Evolutionary conservation across 2,888 invertebrate genomes (phyloP).

Genomic region (Linyphia triangularis): DNA sequence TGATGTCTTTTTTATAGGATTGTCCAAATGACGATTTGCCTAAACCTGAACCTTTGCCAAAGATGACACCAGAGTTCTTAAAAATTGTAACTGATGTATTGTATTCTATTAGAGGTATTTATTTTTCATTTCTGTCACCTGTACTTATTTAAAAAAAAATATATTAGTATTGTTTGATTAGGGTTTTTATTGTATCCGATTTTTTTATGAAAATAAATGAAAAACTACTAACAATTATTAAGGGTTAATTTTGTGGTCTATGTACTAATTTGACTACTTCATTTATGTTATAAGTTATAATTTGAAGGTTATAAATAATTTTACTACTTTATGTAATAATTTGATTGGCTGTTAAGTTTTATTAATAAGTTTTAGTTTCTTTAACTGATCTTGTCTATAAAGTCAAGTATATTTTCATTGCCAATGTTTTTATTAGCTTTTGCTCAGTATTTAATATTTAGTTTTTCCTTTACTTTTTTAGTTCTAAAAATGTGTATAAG

Average conservation of each 20-base stretch:
- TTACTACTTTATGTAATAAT: not conserved
- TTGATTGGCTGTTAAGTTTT: not conserved
- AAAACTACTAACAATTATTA: no score
- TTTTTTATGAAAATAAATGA: no score
- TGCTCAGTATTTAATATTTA: not conserved
- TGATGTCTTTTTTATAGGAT: constrained; percentile 73
- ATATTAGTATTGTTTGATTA: no score
- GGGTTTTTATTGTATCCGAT: no score
- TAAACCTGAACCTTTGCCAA: constrained; percentile 79
- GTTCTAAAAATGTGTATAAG: not conserved
- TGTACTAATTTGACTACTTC: no score
- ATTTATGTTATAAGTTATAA: no score
- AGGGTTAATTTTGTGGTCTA: no score
- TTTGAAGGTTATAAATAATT: no score
- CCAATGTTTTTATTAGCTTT: not conserved
- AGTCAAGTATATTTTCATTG: no score
- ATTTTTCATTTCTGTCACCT: no score
- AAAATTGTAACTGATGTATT: constrained; percentile 79
- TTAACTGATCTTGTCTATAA: no score
- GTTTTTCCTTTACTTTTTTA: not conserved
- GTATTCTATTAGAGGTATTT: constrained; percentile 78
- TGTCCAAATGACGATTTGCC: constrained; percentile 82
- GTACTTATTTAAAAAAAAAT: no score
- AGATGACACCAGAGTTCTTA: constrained; percentile 78
- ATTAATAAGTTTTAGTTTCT: not conserved